Evolutionary conservation across 1,140 invertebrate genomes (phyloP).

Genomic region (Leptinotarsa texana): DNA sequence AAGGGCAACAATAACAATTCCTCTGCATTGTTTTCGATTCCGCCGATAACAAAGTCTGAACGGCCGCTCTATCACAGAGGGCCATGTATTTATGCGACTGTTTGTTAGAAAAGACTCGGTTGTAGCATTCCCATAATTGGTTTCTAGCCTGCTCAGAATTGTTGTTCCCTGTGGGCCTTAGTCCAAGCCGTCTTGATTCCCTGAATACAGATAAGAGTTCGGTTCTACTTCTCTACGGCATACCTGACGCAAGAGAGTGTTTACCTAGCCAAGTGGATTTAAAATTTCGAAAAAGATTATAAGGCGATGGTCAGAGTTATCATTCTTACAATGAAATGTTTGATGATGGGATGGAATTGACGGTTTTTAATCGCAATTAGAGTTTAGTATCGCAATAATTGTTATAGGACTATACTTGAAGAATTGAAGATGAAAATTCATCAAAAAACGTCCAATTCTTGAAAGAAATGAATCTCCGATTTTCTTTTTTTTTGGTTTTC

Average conservation of each 20-base stretch:
- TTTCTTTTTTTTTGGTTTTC: too few relatives aligned
- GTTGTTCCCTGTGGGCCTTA: not conserved
- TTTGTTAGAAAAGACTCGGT: constrained; percentile 3
- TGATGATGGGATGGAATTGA: not conserved
- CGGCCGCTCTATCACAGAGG: not conserved
- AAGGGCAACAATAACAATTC: constrained; percentile 1
- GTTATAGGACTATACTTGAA: not conserved
- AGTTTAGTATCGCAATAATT: not conserved
- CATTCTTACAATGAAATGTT: not conserved
- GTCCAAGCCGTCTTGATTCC: not conserved
- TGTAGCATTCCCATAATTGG: not conserved
- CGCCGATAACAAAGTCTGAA: not conserved
- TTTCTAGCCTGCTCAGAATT: not conserved
- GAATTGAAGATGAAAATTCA: not conserved
- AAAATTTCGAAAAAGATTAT: not conserved
- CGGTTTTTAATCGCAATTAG: not conserved
- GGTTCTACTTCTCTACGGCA: not conserved
- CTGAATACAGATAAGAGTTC: constrained; percentile 3
- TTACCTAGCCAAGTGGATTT: not conserved
- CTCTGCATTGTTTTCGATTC: constrained; percentile 1
- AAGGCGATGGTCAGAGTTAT: not conserved
- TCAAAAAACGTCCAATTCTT: too few relatives aligned
- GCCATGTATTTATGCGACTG: constrained; percentile 3
- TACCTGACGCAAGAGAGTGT: not conserved
- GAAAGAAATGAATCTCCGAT: too few relatives aligned